These are phyloP conservation scores for Cyphomyrus discorhynchus DNA, from an alignment of 2,113 vertebrate genomes.

Conservation along the genomic window DNA sequence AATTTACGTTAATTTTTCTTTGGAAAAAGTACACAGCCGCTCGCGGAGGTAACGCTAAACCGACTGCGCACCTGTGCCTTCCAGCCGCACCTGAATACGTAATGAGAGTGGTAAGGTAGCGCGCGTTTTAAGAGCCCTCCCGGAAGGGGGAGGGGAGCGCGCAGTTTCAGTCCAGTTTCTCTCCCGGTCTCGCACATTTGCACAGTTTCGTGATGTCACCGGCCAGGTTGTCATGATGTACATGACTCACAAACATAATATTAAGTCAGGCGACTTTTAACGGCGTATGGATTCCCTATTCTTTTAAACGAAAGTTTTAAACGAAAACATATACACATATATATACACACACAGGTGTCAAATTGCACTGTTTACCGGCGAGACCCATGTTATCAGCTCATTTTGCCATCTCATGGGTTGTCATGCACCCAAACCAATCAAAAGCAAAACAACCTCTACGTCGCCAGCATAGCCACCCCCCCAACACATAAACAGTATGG, in stretches of 20 bases:
- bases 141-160: constrained; percentile 29
- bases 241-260: background rate
- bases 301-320: background rate
- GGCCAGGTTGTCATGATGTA: background rate
- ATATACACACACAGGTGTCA: background rate
- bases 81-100: constrained; percentile 48
- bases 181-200: background rate
- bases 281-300: background rate
- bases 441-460: background rate
- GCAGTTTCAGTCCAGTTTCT: constrained; percentile 52
- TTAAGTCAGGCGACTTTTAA: background rate
- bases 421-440: background rate
- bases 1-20: background rate
- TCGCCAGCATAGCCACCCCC: background rate
- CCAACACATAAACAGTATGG: background rate
- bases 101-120: constrained; percentile 30
- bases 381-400: background rate
- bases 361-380: background rate
- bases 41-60: background rate
- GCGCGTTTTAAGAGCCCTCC: constrained; percentile 51
- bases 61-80: constrained; percentile 50
- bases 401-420: background rate
- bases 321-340: background rate
- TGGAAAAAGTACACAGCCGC: background rate
- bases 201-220: constrained; percentile 53